Evolutionary conservation across 2,888 invertebrate species (phyloP).

Genomic region (Drosophila macrospina): DNA sequence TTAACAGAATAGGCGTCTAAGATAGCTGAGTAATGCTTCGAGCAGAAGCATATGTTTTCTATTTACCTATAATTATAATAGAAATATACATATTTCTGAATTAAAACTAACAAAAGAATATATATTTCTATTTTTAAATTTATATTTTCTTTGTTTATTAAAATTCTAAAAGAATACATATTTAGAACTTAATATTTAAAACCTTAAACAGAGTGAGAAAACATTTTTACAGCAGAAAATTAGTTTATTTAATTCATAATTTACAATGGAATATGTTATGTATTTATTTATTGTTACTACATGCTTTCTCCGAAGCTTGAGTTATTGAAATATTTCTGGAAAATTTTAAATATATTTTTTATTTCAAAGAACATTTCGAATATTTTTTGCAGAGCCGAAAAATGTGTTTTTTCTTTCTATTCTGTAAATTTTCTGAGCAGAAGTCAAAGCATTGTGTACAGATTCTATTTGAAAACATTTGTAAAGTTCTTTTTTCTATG

Average conservation of each 20-base stretch:
- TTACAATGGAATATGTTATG: background rate
- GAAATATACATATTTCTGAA: too few relatives aligned
- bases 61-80: too few relatives aligned
- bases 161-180: too few relatives aligned
- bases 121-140: too few relatives aligned
- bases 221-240: background rate
- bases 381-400: background rate
- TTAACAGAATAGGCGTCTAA: too few relatives aligned
- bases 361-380: conserved; percentile 8
- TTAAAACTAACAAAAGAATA: too few relatives aligned
- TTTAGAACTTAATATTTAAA: too few relatives aligned
- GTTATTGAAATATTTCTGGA: background rate
- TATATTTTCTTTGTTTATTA: too few relatives aligned
- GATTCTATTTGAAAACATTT: background rate
- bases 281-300: background rate
- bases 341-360: conserved; percentile 1
- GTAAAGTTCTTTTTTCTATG: background rate
- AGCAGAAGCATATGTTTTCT: too few relatives aligned
- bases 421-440: background rate
- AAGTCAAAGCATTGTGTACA: background rate
- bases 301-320: background rate
- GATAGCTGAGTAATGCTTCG: too few relatives aligned
- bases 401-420: background rate
- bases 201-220: too few relatives aligned
- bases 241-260: background rate